phyloP scores from a whole-genome alignment of 1,140 invertebrate genomes.

The Atta colombica region DNA sequence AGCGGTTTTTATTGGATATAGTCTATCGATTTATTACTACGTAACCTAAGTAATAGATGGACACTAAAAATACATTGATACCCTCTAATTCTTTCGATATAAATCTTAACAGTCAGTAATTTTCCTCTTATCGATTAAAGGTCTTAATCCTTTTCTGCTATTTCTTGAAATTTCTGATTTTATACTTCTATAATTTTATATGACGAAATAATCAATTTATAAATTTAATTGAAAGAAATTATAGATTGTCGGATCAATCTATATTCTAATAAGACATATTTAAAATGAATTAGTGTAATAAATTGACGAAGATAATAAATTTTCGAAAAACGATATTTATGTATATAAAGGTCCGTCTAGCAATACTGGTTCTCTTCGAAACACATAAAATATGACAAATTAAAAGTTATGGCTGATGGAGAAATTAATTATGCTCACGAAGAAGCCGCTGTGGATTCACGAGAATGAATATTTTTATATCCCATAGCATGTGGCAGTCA shows the following conservation, averaged over 20 bases:
- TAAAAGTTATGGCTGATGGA: constrained; percentile 39
- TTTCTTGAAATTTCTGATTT: background rate
- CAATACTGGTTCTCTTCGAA: background rate
- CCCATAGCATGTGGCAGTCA: constrained; percentile 24
- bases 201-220: background rate
- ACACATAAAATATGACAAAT: constrained; percentile 28
- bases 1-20: constrained; percentile 40
- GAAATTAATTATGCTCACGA: constrained; percentile 32
- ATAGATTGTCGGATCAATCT: background rate
- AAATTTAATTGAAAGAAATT: background rate
- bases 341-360: background rate
- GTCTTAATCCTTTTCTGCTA: background rate
- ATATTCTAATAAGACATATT: background rate
- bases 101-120: constrained; percentile 15
- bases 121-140: background rate
- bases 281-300: constrained; percentile 12
- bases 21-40: constrained; percentile 44
- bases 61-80: constrained; percentile 23
- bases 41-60: constrained; percentile 18
- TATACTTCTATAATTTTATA: background rate
- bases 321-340: background rate
- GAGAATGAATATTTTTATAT: constrained; percentile 37
- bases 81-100: background rate
- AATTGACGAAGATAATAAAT: constrained; percentile 13
- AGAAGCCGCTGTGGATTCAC: background rate